phyloP scores from a whole-genome alignment of 2,797 vertebrate species.

The Trachurus trachurus region DNA sequence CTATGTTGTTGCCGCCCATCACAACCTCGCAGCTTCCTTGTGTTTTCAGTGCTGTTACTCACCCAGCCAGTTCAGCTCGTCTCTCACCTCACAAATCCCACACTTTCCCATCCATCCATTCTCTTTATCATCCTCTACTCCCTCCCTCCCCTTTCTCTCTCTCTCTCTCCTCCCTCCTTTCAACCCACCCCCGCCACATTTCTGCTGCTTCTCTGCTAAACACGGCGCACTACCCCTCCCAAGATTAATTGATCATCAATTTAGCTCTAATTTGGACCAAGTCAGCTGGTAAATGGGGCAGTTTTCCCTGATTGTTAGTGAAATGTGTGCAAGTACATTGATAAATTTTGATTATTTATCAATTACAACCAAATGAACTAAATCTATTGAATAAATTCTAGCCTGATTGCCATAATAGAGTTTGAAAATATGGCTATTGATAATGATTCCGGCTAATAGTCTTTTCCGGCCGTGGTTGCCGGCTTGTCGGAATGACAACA shows the following conservation, averaged over 20 bases:
- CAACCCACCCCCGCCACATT: conserved; percentile 92
- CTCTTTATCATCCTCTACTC: conserved; percentile 72
- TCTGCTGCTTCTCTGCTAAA: conserved; percentile 97
- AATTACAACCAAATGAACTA: conserved; percentile 99
- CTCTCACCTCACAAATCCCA: conserved; percentile 95
- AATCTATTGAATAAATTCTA: conserved; percentile 99
- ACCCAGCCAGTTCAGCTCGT: conserved; percentile 89
- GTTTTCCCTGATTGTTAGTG: conserved; percentile 99
- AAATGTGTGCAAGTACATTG: conserved; percentile 99
- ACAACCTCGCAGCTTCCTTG: conserved; percentile 86
- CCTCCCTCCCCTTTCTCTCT: conserved; percentile 35
- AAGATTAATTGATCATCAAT: conserved; percentile 99
- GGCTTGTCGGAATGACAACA: conserved; percentile 98
- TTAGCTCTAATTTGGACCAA: conserved; percentile 99
- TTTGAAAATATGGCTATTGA: conserved; percentile 99
- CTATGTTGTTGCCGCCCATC: conserved; percentile 87
- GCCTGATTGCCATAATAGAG: conserved; percentile 99
- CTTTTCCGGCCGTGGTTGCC: conserved; percentile 98
- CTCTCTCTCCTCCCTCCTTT: conserved; percentile 43
- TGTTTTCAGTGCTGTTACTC: conserved; percentile 58
- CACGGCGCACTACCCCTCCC: conserved; percentile 97
- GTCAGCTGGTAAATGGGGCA: conserved; percentile 99
- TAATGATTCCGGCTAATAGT: conserved; percentile 99
- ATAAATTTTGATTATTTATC: conserved; percentile 99
- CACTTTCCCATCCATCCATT: conserved; percentile 75